Evolutionary conservation across 2,797 vertebrate species (phyloP), one percentile per base, ranked within the genome.

Genomic region (Podargus strigoides): DNA sequence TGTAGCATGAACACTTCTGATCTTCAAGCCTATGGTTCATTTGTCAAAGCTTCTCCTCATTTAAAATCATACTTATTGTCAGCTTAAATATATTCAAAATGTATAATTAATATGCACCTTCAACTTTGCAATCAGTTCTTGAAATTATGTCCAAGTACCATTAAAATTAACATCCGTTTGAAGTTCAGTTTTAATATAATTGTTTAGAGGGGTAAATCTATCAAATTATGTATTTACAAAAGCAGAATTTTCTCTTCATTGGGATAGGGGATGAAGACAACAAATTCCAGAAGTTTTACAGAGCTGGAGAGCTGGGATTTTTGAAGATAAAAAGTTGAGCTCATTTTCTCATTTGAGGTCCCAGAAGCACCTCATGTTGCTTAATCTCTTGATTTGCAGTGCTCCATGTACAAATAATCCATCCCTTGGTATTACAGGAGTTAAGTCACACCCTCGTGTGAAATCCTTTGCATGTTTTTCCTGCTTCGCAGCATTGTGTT

Each of bases 61-160:
- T 70, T 44, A 19, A 77, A 77, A 28, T 62, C 18, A 14, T 12
- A 16, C 4, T 79, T 83, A 41, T 5, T 46, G 13, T 46, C 0
- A n/a, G 21, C 50, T 70, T 55, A 28, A 80, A 59, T 32, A 28
- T 7, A 14, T 9, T 63, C 41, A 37, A 28, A 50, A 10, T 14
- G 46, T 14, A 44, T 27, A n/a, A 69, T 32, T 20, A 26, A 37
- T 15, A 36, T 12, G 6, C 9, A 42, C 5, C 4, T 73, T 60
- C 6, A 14, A 9, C 39, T 79, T 69, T 76, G 10, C 23, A 62
- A n/a, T 39, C 5, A 3, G 5, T 49, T 52, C 5, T 62, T 64
- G 42, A 64, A 46, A 30, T 34, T 17, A n/a, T 3, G 4, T 28
- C 3, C 0, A 1, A 0, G 1, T 19, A 9, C 27, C 0, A 0